Evolutionary conservation across 2,113 vertebrate species (phyloP), one percentile per base, ranked within the genome.

Genomic region (Anas platyrhynchos): DNA sequence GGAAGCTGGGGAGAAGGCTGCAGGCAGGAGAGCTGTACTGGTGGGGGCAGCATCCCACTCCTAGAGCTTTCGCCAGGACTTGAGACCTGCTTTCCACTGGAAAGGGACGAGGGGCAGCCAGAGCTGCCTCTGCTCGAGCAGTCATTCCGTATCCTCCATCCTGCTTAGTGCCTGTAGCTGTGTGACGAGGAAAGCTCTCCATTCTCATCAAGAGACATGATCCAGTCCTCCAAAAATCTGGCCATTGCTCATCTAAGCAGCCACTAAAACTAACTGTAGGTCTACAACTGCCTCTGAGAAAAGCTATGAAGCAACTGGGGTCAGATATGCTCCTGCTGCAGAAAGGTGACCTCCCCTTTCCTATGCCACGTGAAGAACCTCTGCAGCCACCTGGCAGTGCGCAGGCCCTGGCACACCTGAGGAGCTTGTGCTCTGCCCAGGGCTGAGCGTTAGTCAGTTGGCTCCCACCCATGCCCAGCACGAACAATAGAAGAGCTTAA

Each of bases 311-410:
- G 34, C 23, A 79, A 32, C 13, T 26, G 32, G 31, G 78, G 44
- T 7, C 29, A 54, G 41, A 69, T 0, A 0, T 17, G 58, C 63
- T 85, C 18, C 75, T 54, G 41, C n/a, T n/a, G 2, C 0, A 7
- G 38, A 29, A 86, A 41, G 18, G 20, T 20, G 6, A 26, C 20
- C 21, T 9, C 73, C 34, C 31, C 73, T 32, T 36, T 23, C 25
- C 3, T 3, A 16, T 1, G 0, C 17, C 38, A 75, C 38, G 4
- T 4, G 25, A 11, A 78, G 48, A 58, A 32, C 2, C 38, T 44
- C 31, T 26, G 78, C 15, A 77, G 54, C 32, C 44, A 50, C n/a
- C 34, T 25, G 55, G 50, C 5, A 20, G 5, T 3, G 32, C 22
- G 48, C 52, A 23, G 11, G 43, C 2, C 50, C 10, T 3, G 16